Evolutionary conservation across 2,888 invertebrate species (phyloP), one percentile per base, ranked within the genome.

Genomic region (Eristalinus sepulchralis): DNA sequence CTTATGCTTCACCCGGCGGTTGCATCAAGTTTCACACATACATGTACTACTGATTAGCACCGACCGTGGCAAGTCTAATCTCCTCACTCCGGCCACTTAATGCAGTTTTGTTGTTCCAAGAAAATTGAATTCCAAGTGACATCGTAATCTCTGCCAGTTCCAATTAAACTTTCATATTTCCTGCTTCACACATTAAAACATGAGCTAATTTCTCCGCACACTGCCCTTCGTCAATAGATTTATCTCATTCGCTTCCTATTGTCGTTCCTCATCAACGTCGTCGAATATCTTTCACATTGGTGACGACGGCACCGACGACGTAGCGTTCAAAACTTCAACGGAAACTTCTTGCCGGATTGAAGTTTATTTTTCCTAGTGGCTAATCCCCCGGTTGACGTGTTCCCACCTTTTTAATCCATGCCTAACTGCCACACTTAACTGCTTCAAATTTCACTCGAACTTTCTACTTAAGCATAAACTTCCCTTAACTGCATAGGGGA

Each of bases 401-500:
- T 55, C 31, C 34, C 55, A 66, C 31, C 76, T 47, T 22, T 17
- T 53, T 70, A 63, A 77, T 77, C 77, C 68, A 3, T 24, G 55
- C 34, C 77, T 77, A 77, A 77, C 62, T 77, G 68, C 53, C 33
- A 68, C 62, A 70, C 68, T 27, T 60, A 55, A 70, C 55, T 77
- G 63, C 24, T 57, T 77, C 70, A 55, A 77, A 62, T 70, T 77
- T 55, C 27, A 55, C 55, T 63, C 36, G 5, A 77, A 77, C 68
- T 77, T 77, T 63, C 36, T 63, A 77, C 68, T 77, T 77, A 70
- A 36, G 63, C 55, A 55, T 31, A 62, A 77, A 77, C 77, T 77
- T 77, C 22, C 13, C 70, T 55, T 62, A 77, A 70, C 77, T 63
- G 62, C 68, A 77, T 55, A 62, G 22, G 77, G 68, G 77, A 77